Percentiles rank a stretch among this genome's conserved stretches.
Conservation (phyloP, 2,888 invertebrate species). For the Prenolepis imparis region DNA sequence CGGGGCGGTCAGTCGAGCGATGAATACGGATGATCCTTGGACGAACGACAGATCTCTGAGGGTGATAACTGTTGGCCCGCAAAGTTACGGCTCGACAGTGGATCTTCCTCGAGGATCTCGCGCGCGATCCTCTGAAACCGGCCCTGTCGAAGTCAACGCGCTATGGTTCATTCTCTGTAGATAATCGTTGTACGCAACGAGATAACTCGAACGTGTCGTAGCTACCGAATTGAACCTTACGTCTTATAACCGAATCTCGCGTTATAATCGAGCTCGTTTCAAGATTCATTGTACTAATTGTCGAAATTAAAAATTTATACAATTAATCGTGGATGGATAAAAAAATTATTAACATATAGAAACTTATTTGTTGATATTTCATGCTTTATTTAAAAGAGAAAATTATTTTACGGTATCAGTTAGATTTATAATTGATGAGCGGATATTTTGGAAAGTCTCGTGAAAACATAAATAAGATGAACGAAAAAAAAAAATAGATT, state of each 20-base stretch:
- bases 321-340: not conserved
- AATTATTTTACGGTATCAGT: not conserved
- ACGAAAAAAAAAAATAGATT: not conserved
- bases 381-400: not conserved
- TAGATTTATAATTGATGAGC: not conserved
- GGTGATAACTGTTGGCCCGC: conserved; percentile 65
- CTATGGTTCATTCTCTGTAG: conserved; percentile 62
- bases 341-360: not conserved
- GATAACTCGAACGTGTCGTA: conserved; percentile 56
- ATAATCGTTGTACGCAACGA: conserved; percentile 65
- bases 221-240: conserved; percentile 57
- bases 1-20: conserved; percentile 39
- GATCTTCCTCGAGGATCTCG: conserved; percentile 48
- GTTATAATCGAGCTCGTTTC: not conserved
- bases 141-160: conserved; percentile 70
- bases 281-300: not conserved
- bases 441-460: not conserved
- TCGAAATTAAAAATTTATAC: not conserved
- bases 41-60: conserved; percentile 67
- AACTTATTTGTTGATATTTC: not conserved
- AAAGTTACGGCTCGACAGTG: conserved; percentile 51
- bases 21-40: conserved; percentile 70
- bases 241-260: not conserved
- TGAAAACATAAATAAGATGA: not conserved
- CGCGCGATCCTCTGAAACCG: conserved; percentile 59